Evolutionary conservation across 2,113 vertebrate species (phyloP).

Genomic region (Mesoclemmys tuberculata): DNA sequence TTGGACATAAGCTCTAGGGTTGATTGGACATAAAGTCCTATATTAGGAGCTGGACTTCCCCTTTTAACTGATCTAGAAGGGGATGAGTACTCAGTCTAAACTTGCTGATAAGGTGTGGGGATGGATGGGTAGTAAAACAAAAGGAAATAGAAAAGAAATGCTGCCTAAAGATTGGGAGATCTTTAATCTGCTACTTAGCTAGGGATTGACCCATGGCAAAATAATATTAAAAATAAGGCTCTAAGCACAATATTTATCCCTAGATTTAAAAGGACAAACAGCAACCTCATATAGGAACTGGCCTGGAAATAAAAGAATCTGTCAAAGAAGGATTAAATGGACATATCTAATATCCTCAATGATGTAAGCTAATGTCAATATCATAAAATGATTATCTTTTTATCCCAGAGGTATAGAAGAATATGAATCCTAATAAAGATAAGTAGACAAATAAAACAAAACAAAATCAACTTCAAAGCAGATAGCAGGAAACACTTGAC

Average conservation of each 20-base stretch:
- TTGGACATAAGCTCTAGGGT: not conserved
- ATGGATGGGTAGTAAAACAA: not conserved
- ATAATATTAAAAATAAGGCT: not conserved
- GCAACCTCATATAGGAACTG: not conserved
- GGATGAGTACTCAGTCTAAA: not conserved
- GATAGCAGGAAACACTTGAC: slow-evolving; percentile 62
- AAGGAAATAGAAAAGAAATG: not conserved
- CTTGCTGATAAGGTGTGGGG: not conserved
- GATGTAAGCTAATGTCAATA: not conserved
- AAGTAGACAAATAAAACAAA: slow-evolving; percentile 21
- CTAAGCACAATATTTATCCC: not conserved
- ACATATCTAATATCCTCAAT: not conserved
- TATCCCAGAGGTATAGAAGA: not conserved
- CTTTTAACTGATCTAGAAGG: not conserved
- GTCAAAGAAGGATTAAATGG: not conserved
- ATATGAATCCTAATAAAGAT: slow-evolving; percentile 14
- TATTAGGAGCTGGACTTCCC: not conserved
- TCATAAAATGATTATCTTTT: not conserved
- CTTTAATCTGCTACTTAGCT: not conserved
- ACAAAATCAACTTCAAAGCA: slow-evolving; percentile 34
- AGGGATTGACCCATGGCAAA: not conserved
- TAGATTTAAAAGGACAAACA: not conserved
- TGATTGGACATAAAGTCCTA: not conserved
- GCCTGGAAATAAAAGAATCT: not conserved
- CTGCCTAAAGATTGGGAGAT: not conserved